Conservation (phyloP, 1,140 invertebrate genomes). For the Bombus polaris region DNA sequence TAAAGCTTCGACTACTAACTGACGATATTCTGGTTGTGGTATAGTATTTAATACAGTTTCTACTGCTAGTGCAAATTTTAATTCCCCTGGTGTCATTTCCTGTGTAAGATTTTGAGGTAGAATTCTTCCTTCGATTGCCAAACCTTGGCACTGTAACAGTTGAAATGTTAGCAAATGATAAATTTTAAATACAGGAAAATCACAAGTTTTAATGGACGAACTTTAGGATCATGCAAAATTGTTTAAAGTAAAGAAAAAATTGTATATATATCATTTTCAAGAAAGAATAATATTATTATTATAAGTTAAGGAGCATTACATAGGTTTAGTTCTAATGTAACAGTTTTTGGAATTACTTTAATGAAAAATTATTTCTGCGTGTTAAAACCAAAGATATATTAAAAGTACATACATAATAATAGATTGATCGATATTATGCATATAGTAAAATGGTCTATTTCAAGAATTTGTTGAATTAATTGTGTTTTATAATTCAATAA, state of each 20-base stretch:
- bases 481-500: neutral
- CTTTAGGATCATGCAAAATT: neutral
- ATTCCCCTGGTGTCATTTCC: constrained; percentile 99
- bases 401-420: no score
- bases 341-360: no score
- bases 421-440: no score
- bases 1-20: constrained; percentile 97
- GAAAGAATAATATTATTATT: neutral
- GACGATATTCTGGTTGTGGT: constrained; percentile 98
- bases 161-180: constrained; percentile 3
- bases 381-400: no score
- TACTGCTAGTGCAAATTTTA: constrained; percentile 99
- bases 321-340: neutral
- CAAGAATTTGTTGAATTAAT: neutral
- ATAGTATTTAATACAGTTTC: constrained; percentile 99
- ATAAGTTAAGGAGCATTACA: neutral
- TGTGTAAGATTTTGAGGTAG: constrained; percentile 95
- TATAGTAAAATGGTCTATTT: no score
- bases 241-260: neutral
- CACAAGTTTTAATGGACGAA: neutral
- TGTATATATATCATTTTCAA: neutral
- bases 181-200: neutral
- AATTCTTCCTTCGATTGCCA: constrained; percentile 95
- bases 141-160: constrained; percentile 90
- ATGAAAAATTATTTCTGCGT: no score